Conservation (phyloP, 2,888 invertebrate species). For the Pyrgus malvae region DNA sequence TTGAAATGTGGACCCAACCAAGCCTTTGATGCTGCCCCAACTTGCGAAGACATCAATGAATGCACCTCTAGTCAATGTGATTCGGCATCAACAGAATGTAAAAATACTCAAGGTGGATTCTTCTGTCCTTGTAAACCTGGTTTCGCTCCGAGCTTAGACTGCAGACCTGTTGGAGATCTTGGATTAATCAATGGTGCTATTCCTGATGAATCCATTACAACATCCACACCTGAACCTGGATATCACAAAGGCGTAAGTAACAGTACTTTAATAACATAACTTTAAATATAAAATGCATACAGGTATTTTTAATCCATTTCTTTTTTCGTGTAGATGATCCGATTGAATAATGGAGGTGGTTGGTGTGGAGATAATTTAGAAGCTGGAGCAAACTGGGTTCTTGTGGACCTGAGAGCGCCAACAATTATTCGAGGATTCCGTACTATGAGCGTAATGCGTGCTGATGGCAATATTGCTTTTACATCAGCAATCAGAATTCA, state of each 20-base stretch:
- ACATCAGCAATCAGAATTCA: conserved; percentile 94
- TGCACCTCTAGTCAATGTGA: conserved; percentile 95
- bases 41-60: conserved; percentile 96
- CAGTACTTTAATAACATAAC: background rate
- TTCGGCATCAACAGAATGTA: conserved; percentile 93
- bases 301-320: background rate
- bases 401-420: conserved; percentile 93
- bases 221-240: conserved; percentile 91
- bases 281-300: too few species aligned
- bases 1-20: conserved; percentile 93
- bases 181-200: conserved; percentile 94
- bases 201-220: conserved; percentile 93
- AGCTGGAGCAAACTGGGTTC: conserved; percentile 94
- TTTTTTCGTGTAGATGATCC: conserved; percentile 84
- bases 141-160: conserved; percentile 92
- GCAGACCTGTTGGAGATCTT: conserved; percentile 94
- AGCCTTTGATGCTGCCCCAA: conserved; percentile 90
- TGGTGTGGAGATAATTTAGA: conserved; percentile 95
- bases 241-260: conserved; percentile 89
- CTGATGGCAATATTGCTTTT: conserved; percentile 92
- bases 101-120: conserved; percentile 93
- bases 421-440: conserved; percentile 94
- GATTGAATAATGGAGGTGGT: conserved; percentile 90
- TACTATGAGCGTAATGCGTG: conserved; percentile 92
- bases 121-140: conserved; percentile 93